A percentile compares a stretch with the other conserved stretches of the same genome.
These are phyloP conservation scores for Aurelia sp. DNA, from an alignment of 30 jellyfish, hydroid and myxozoan genomes.

Conservation along the genomic window DNA sequence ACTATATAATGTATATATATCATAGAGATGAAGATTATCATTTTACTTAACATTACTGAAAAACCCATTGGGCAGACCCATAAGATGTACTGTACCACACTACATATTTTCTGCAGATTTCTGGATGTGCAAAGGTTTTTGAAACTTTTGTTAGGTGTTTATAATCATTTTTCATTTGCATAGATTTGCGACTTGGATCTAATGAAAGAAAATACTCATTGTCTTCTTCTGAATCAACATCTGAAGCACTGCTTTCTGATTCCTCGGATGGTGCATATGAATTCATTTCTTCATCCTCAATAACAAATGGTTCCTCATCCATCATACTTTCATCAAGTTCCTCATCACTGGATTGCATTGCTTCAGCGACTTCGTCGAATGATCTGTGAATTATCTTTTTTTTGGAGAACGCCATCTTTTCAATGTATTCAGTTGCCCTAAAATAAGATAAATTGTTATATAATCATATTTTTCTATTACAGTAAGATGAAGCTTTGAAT, in stretches of 20 bases:
- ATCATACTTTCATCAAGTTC: neutral
- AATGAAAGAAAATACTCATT: neutral
- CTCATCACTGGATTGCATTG: neutral
- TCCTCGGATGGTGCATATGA: slow-evolving; percentile 22
- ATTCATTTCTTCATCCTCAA: slow-evolving; percentile 40
- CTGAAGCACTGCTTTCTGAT: slow-evolving; percentile 37
- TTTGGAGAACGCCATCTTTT: neutral
- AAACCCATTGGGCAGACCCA: too few relatives aligned
- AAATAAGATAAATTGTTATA: neutral
- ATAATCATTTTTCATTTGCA: neutral
- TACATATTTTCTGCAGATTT: too few relatives aligned
- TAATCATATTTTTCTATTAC: too few relatives aligned
- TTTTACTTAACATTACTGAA: too few relatives aligned
- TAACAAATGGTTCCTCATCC: slow-evolving; percentile 16
- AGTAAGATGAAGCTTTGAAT: too few relatives aligned
- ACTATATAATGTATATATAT: too few relatives aligned
- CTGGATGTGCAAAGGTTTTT: neutral
- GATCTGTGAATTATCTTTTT: neutral
- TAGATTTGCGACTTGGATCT: neutral
- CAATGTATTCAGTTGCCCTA: neutral
- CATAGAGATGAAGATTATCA: too few relatives aligned
- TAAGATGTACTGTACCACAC: too few relatives aligned
- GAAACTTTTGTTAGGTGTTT: neutral
- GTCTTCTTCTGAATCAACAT: slow-evolving; percentile 42
- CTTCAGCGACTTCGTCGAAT: neutral